Conservation (phyloP, 2,797 vertebrate species). For the Aplochiton taeniatus region DNA sequence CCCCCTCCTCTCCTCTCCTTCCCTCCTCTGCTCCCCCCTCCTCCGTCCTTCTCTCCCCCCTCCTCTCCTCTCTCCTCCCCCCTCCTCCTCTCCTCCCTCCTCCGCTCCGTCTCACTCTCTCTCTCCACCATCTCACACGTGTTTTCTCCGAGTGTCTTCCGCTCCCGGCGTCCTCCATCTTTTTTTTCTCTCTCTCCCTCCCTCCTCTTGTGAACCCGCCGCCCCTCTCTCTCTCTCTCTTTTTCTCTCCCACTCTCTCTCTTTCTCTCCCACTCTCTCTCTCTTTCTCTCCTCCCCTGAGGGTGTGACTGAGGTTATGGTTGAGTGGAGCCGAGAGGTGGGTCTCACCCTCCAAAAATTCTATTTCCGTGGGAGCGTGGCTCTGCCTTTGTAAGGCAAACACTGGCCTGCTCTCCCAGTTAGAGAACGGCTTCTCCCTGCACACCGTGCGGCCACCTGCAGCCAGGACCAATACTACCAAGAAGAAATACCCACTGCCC, state of each 20-base stretch:
- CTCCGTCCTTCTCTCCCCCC: background rate
- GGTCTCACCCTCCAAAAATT: slow-evolving; percentile 73
- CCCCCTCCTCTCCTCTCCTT: background rate
- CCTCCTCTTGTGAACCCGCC: slow-evolving; percentile 27
- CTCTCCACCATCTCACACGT: background rate
- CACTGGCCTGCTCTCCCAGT: slow-evolving; percentile 58
- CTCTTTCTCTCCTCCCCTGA: slow-evolving; percentile 46
- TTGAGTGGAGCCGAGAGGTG: slow-evolving; percentile 73
- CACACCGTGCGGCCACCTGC: no score
- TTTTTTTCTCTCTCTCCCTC: slow-evolving; percentile 22
- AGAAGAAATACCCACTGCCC: slow-evolving; percentile 19
- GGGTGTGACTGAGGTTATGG: slow-evolving; percentile 66
- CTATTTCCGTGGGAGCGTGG: slow-evolving; percentile 71
- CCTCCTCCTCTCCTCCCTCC: no score
- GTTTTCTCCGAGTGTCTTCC: background rate
- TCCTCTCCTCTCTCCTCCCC: no score
- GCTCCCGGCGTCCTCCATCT: background rate
- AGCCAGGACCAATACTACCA: no score
- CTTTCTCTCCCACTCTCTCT: no score
- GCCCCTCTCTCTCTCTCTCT: slow-evolving; percentile 20
- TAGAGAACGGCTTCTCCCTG: slow-evolving; percentile 41
- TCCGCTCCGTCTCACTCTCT: background rate
- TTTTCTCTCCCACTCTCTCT: slow-evolving; percentile 1
- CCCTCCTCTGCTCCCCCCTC: background rate
- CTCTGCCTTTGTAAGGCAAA: slow-evolving; percentile 58